Evolutionary conservation across 2,888 invertebrate species (phyloP), one percentile per base, ranked within the genome.

Genomic region (Dynastes grantii): DNA sequence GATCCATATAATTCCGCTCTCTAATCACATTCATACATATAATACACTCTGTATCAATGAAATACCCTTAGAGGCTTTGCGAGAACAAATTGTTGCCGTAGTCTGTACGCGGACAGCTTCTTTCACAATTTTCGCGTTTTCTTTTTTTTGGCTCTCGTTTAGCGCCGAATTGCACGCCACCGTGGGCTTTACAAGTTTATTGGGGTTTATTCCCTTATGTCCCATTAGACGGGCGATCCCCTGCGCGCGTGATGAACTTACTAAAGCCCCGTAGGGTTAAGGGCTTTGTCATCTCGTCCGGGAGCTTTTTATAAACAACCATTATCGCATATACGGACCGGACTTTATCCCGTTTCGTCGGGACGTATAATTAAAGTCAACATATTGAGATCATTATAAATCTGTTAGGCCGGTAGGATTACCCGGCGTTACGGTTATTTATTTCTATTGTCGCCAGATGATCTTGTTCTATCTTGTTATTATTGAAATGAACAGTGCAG

Each of bases 11-110:
- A 22, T 22, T 22, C 22, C 22, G 22, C 22, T 22, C 22, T 22
- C 22, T 22, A 22, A 1, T 22, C 0, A 22, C 22, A 22, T 22
- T 22, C 22, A 5, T 37, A 37, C 32, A 64, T 11, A 64, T 32
- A 76, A 80, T 79, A 84, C 85, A 85, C 85, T 87, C 86, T 85
- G 85, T 84, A 85, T 85, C 86, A 86, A 87, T 87, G 86, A 87
- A 84, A 82, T 81, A 45, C 81, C 82, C n/a, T 55, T 55, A 55
- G 16, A 55, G n/a, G 45, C 45, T 8, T 45, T 8, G 45, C 9
- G 11, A 45, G 45, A 45, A 86, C 85, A 86, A 86, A 86, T 86
- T 86, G 85, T 87, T 85, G 85, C 37, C 6, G 65, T 9, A 37
- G 55, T 3, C n/a, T 16, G 16, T 16, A 55, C 55, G 55, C 1